A percentile compares a stretch with the other conserved stretches of the same genome.
These are phyloP conservation scores for Trachemys scripta DNA, from an alignment of 2,113 vertebrate genomes.

Conservation along the genomic window DNA sequence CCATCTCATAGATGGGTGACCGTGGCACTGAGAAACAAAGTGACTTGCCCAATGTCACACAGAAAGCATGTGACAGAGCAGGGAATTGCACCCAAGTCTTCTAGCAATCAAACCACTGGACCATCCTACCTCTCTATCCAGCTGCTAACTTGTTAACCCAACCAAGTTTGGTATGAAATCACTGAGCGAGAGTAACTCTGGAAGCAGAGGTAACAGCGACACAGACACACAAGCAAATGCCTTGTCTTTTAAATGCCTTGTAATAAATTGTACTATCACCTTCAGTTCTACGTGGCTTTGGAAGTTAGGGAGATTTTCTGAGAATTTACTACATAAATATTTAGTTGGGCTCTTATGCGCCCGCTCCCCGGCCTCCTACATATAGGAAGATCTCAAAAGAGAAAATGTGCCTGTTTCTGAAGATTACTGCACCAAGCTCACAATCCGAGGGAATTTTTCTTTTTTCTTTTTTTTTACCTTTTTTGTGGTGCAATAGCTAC, in stretches of 20 bases:
- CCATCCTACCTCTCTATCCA: neutral
- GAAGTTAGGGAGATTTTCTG: neutral
- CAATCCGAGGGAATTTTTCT: neutral
- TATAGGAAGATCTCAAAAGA: neutral
- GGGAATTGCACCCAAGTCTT: neutral
- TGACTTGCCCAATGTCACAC: fast-evolving
- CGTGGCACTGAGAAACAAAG: neutral
- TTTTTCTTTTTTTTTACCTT: neutral
- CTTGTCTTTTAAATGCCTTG: neutral
- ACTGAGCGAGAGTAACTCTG: neutral
- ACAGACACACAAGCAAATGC: fast-evolving
- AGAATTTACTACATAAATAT: neutral
- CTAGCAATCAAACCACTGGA: neutral
- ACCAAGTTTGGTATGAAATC: neutral
- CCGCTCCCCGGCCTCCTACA: neutral
- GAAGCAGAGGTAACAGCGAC: neutral
- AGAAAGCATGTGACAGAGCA: neutral
- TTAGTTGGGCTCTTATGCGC: neutral
- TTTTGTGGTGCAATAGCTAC: neutral
- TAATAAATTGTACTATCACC: neutral
- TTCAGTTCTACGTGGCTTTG: neutral
- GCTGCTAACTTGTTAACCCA: neutral
- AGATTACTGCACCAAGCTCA: neutral
- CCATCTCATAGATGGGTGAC: neutral
- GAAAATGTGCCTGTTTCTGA: neutral